These are phyloP conservation scores for Lacerta agilis DNA, from an alignment of 2,797 vertebrate species.

Conservation along the genomic window DNA sequence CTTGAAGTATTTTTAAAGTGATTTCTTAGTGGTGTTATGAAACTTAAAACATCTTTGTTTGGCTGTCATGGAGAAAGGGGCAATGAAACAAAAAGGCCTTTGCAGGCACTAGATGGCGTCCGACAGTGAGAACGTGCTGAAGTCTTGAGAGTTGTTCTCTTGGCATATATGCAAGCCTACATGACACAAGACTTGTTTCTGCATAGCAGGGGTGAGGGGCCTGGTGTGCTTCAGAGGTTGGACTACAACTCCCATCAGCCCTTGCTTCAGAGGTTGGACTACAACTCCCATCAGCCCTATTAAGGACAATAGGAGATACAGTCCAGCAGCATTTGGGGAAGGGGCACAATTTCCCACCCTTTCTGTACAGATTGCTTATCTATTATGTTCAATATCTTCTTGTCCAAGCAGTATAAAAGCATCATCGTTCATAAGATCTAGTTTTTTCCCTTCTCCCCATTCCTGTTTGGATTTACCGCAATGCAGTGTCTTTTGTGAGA, in stretches of 20 bases:
- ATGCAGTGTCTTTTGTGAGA: not conserved
- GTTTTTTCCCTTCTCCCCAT: not conserved
- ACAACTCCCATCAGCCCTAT: no score
- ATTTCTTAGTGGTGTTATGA: not conserved
- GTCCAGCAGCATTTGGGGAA: no score
- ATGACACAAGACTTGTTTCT: slow-evolving; percentile 14
- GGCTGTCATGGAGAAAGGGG: not conserved
- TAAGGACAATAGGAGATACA: no score
- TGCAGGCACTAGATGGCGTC: not conserved
- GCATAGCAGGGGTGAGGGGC: no score
- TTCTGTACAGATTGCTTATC: not conserved
- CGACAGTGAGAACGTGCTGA: not conserved
- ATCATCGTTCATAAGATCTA: not conserved
- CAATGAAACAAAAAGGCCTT: not conserved
- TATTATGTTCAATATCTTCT: not conserved
- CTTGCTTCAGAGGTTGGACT: no score
- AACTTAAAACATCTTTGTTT: not conserved
- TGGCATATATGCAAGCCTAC: slow-evolving; percentile 11
- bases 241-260: no score
- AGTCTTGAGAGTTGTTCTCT: not conserved
- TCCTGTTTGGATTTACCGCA: slow-evolving; percentile 11
- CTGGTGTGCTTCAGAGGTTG: no score
- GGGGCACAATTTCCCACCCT: no score
- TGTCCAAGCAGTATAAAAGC: not conserved
- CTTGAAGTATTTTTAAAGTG: not conserved